These are phyloP conservation scores for Eilema sororculum DNA, from an alignment of 2,888 invertebrate species.

Conservation along the genomic window DNA sequence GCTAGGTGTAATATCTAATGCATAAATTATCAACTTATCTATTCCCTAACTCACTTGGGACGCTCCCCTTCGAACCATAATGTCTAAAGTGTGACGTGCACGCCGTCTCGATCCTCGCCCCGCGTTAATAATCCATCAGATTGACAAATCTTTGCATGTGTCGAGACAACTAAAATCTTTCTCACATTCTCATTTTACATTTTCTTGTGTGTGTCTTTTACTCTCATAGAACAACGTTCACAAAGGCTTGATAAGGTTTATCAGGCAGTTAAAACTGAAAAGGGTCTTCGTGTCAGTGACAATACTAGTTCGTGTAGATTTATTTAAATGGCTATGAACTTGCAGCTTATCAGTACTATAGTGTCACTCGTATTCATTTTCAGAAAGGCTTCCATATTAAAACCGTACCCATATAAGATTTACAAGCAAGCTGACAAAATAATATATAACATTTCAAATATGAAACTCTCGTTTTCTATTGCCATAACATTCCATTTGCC, in stretches of 20 bases:
- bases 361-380: conserved; percentile 32
- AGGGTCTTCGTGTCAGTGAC: conserved; percentile 58
- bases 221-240: conserved; percentile 59
- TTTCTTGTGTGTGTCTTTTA: conserved; percentile 51
- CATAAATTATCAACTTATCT: conserved; percentile 76
- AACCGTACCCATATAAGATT: background rate
- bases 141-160: conserved; percentile 71
- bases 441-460: background rate
- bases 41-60: conserved; percentile 59
- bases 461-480: conserved; percentile 9
- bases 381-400: conserved; percentile 21
- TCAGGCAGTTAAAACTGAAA: conserved; percentile 59
- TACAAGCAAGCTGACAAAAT: conserved; percentile 2
- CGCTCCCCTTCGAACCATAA: conserved; percentile 57
- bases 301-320: conserved; percentile 48
- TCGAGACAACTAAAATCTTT: conserved; percentile 52
- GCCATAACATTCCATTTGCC: conserved; percentile 20
- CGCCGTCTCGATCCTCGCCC: conserved; percentile 55
- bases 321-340: conserved; percentile 50
- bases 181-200: conserved; percentile 42
- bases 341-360: conserved; percentile 31
- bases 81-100: conserved; percentile 63
- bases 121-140: conserved; percentile 76
- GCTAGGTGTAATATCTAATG: conserved; percentile 64
- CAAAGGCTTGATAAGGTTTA: conserved; percentile 63